Percentiles rank a stretch among this genome's conserved stretches.
phyloP scores from a whole-genome alignment of 2,113 vertebrate species.

The Cacatua alba region DNA sequence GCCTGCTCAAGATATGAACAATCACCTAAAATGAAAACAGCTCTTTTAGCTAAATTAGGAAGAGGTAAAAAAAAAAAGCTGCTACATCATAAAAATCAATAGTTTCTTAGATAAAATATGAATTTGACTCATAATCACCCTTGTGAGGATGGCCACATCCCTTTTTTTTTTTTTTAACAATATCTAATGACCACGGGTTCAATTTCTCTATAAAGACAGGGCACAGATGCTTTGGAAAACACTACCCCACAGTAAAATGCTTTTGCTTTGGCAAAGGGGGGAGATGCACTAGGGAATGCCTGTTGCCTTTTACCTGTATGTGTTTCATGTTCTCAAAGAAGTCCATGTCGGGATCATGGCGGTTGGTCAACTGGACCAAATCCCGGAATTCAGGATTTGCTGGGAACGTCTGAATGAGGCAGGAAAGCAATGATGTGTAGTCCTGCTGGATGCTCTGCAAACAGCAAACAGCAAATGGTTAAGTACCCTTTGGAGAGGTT shows the following conservation, averaged over 20 bases:
- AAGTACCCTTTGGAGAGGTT: neutral
- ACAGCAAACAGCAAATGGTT: neutral
- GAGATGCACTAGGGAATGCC: neutral
- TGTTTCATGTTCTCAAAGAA: constrained; percentile 99
- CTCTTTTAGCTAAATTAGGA: neutral
- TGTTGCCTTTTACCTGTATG: constrained; percentile 86
- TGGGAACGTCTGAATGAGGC: constrained; percentile 89
- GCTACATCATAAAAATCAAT: neutral
- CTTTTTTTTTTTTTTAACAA: neutral
- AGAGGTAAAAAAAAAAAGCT: neutral
- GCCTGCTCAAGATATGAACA: neutral
- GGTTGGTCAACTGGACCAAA: constrained; percentile 90
- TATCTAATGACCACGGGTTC: neutral
- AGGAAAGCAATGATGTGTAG: constrained; percentile 90
- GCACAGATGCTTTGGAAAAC: neutral
- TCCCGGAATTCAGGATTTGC: constrained; percentile 86
- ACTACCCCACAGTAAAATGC: neutral
- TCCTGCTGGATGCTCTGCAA: constrained; percentile 90
- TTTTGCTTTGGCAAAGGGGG: neutral
- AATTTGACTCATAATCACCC: neutral
- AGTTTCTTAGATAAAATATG: neutral
- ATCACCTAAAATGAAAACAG: neutral
- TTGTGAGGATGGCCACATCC: neutral
- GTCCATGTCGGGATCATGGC: constrained; percentile 91
- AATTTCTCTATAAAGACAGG: neutral